Percentiles rank a stretch among this genome's conserved stretches.
phyloP scores from a whole-genome alignment of 92 coral and sea anemone genomes.

The Anthopleura xanthogrammica region DNA sequence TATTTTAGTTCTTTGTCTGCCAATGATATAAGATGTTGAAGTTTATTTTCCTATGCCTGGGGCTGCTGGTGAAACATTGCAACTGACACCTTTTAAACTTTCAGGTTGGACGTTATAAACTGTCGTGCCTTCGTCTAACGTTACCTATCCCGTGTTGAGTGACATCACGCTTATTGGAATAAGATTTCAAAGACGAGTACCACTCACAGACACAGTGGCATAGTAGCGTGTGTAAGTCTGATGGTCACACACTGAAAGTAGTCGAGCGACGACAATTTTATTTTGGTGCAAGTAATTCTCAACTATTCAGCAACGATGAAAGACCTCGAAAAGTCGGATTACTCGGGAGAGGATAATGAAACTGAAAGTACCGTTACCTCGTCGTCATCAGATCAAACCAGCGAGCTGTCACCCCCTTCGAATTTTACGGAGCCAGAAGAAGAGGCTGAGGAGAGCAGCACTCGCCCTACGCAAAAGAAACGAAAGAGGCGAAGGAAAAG shows the following conservation, averaged over 20 bases:
- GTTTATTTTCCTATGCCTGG: neutral
- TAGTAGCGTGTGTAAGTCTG: constrained; percentile 24
- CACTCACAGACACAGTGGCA: constrained; percentile 23
- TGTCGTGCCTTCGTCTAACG: constrained; percentile 33
- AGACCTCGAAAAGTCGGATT: constrained; percentile 48
- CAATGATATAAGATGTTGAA: neutral
- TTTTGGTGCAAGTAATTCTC: neutral
- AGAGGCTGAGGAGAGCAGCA: constrained; percentile 21
- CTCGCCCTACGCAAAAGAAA: constrained; percentile 33
- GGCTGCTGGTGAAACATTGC: constrained; percentile 11
- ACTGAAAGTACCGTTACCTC: constrained; percentile 30
- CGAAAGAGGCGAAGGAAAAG: constrained; percentile 86
- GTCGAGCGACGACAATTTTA: neutral
- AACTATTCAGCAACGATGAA: constrained; percentile 13
- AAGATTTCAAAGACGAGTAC: constrained; percentile 16
- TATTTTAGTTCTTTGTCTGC: neutral
- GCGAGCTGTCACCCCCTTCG: constrained; percentile 41
- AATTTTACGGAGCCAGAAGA: constrained; percentile 37
- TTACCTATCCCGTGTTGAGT: constrained; percentile 29
- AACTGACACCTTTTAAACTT: constrained; percentile 26
- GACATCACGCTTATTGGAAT: constrained; percentile 32
- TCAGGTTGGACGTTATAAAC: constrained; percentile 31
- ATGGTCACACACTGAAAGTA: constrained; percentile 27
- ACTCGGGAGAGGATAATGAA: constrained; percentile 23
- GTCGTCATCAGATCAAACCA: constrained; percentile 38